A percentile compares a stretch with the other conserved stretches of the same genome.
Conservation (phyloP, 2,888 invertebrate species). For the Oscheius sp. region DNA sequence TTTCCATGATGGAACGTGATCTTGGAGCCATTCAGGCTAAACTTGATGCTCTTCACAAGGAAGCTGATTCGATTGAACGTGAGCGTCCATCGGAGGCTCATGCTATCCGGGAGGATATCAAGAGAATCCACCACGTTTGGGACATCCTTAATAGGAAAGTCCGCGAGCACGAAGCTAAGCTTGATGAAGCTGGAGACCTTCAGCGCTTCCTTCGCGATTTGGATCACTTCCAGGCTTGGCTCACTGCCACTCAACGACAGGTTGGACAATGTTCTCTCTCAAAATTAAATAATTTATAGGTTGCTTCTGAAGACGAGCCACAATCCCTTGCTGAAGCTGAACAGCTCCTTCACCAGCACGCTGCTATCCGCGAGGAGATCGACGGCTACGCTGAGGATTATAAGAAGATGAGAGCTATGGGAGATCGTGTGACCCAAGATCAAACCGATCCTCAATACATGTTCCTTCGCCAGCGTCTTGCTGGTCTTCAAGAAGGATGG, state of each 20-base stretch:
- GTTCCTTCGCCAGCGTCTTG: constrained; percentile 95
- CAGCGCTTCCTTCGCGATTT: constrained; percentile 96
- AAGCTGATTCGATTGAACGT: constrained; percentile 88
- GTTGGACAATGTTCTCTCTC: constrained; percentile 4
- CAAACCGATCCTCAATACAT: constrained; percentile 96
- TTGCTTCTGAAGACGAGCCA: constrained; percentile 94
- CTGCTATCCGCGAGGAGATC: constrained; percentile 97
- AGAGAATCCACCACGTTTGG: constrained; percentile 88
- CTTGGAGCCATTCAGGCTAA: constrained; percentile 94
- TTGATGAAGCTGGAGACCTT: constrained; percentile 97
- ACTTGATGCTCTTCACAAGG: constrained; percentile 88
- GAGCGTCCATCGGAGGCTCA: constrained; percentile 90
- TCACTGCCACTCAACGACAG: constrained; percentile 98
- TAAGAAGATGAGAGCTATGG: constrained; percentile 98
- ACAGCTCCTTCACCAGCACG: constrained; percentile 93
- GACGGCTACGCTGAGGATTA: constrained; percentile 97
- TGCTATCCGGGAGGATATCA: constrained; percentile 86
- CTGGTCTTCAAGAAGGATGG: constrained; percentile 98
- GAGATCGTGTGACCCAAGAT: constrained; percentile 89
- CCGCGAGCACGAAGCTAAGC: constrained; percentile 94
- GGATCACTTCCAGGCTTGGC: constrained; percentile 96
- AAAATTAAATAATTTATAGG: too few relatives aligned
- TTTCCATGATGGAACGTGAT: constrained; percentile 98
- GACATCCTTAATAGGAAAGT: constrained; percentile 94
- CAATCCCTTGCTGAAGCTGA: constrained; percentile 93